Evolutionary conservation across 2,113 vertebrate genomes (phyloP).

Genomic region (Ceyx margarethae): DNA sequence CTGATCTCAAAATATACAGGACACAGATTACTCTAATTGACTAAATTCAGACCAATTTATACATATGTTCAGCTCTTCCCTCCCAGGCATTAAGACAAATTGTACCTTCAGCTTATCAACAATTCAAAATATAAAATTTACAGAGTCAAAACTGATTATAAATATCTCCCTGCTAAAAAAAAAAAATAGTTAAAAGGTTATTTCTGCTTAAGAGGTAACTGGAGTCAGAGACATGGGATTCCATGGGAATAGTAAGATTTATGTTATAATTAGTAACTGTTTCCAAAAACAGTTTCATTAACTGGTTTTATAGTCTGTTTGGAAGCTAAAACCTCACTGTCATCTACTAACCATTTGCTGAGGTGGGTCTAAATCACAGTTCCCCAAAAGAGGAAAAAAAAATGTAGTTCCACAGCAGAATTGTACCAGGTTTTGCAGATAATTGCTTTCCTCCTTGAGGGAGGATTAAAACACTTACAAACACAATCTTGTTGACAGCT

Average conservation of each 20-base stretch:
- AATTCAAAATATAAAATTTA: neutral
- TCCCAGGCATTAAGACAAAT: neutral
- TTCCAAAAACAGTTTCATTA: constrained; percentile 12
- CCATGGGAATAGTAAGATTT: constrained; percentile 14
- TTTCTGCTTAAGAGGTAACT: constrained; percentile 23
- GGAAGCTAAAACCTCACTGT: neutral
- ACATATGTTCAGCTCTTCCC: neutral
- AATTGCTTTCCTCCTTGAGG: neutral
- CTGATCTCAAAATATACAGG: constrained; percentile 59
- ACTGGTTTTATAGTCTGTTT: neutral
- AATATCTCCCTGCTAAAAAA: neutral
- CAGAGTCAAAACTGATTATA: neutral
- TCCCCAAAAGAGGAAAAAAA: neutral
- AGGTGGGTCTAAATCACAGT: neutral
- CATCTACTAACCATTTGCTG: neutral
- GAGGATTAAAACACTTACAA: neutral
- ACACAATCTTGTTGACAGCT: neutral
- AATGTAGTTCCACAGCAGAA: neutral
- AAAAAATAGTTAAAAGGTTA: neutral
- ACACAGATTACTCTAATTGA: constrained; percentile 21
- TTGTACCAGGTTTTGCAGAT: neutral
- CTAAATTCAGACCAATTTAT: constrained; percentile 3
- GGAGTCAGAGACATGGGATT: neutral
- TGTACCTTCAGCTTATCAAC: neutral
- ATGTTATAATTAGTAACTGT: constrained; percentile 1